phyloP scores from a whole-genome alignment of 2,113 vertebrate species.

The Ammospiza nelsoni region DNA sequence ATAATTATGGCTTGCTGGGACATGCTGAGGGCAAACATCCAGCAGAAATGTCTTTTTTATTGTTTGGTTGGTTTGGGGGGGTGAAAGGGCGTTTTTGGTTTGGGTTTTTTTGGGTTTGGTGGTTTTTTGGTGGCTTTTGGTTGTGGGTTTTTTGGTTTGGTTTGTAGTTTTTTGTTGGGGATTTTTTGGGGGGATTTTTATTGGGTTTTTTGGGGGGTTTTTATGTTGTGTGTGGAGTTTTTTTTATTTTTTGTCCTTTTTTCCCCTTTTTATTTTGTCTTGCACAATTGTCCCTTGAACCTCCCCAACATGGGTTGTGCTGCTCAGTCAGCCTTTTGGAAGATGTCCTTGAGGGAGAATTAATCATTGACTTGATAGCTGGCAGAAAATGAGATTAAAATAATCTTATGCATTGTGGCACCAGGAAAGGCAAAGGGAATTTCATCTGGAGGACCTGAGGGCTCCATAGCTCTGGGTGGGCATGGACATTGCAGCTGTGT shows the following conservation, averaged over 20 bases:
- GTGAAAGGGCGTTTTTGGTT: background rate
- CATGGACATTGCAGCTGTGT: rapidly evolving
- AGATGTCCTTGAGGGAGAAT: background rate
- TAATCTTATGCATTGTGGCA: background rate
- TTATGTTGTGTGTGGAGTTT: background rate
- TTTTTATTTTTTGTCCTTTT: background rate
- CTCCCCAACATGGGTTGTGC: rapidly evolving
- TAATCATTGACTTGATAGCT: conserved; percentile 41
- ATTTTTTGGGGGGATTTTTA: background rate
- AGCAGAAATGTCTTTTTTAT: background rate
- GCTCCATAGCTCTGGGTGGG: background rate
- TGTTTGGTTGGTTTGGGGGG: background rate
- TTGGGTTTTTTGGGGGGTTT: background rate
- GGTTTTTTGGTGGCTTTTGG: background rate
- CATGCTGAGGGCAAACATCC: rapidly evolving
- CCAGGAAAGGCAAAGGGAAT: background rate
- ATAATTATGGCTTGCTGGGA: background rate
- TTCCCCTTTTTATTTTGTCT: background rate
- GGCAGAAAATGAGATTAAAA: background rate
- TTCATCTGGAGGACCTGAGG: background rate
- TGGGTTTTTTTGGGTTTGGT: background rate
- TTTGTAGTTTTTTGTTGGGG: background rate
- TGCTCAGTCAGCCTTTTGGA: rapidly evolving
- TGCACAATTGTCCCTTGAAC: background rate
- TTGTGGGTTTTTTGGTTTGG: background rate